phyloP scores from a whole-genome alignment of 23 tunicate genomes.

The Clavelina lepadiformis region DNA sequence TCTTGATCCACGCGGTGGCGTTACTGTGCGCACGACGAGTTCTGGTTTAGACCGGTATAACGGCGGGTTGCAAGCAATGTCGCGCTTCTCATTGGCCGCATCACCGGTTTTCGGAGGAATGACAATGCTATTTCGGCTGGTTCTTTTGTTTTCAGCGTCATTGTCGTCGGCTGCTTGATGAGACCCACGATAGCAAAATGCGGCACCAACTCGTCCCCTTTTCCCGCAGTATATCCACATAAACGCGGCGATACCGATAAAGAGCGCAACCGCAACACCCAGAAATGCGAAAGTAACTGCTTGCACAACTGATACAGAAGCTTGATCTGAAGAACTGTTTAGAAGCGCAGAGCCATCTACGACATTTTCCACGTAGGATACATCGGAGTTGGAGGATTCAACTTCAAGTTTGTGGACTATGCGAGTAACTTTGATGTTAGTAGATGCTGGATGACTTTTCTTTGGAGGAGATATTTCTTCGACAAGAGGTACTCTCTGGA shows the following conservation, averaged over 20 bases:
- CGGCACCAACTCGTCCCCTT: background rate
- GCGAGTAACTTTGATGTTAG: conserved; percentile 36
- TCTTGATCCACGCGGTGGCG: conserved; percentile 10
- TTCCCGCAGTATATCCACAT: conserved; percentile 20
- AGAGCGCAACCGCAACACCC: conserved; percentile 39
- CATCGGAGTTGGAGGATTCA: conserved; percentile 6
- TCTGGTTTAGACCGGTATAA: conserved; percentile 4
- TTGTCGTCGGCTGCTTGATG: background rate
- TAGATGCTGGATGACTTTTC: conserved; percentile 4
- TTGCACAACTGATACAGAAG: conserved; percentile 41
- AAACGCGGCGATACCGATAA: conserved; percentile 28
- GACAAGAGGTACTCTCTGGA: too few species aligned
- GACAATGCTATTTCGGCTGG: background rate
- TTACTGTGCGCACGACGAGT: conserved; percentile 1
- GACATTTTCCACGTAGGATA: background rate
- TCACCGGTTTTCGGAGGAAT: background rate
- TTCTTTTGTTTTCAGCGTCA: background rate
- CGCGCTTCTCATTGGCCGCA: background rate
- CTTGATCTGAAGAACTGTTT: background rate
- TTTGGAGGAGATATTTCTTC: too few species aligned
- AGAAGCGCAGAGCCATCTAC: background rate
- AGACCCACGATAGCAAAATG: conserved; percentile 2
- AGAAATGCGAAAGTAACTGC: conserved; percentile 46
- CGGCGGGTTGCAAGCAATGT: background rate
- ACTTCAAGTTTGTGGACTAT: conserved; percentile 32